Base-by-base conservation (phyloP, 2,113 vertebrate genomes). In the Sphaerodactylus townsendi region DNA sequence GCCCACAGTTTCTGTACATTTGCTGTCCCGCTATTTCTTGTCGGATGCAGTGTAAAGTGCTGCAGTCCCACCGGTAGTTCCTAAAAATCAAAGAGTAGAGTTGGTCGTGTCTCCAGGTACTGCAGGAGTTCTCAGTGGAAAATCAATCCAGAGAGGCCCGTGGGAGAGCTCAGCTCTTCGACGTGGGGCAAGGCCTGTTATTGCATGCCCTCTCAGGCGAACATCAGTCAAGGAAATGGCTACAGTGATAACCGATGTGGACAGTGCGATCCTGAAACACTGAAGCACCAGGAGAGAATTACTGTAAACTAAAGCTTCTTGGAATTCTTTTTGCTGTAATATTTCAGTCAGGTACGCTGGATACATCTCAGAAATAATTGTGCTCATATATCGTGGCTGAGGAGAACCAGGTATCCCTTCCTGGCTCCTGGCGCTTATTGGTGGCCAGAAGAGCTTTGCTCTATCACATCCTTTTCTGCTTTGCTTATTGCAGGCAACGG, bases 401-500 rank as follows among this genome's bases (percentile, higher is more conserved):
- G 92, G 92, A 91, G 83, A 0, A 66, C 88, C 56, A 88, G 91
- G 84, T 66, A 81, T 76, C 0, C 3, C 72, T 9, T 3, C 70
- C 84, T 91, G 81, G 62, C 81, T 71, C 53, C 5, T 82, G 4
- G 62, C 65, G 74, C 56, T n/a, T 13, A 0, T 41, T 72, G 1
- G 8, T 84, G 79, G 71, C 85, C 83, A 79, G 90, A 98, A 95
- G 96, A 97, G 84, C 94, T 96, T 87, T 96, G 95, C 80, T 94
- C 97, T 1, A 90, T 83, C 86, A 87, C 81, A 85, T 95, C 94
- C 92, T 96, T 95, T 19, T 88, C 86, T 0, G 85, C 87, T 95
- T 94, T 96, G 77, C 97, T 97, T 53, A 97, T 91, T 83, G 95
- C 8, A 79, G 96, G 94, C 39, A 95, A 76, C 1, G 98, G 98